Evolutionary conservation across 2,113 vertebrate species (phyloP).

Genomic region (Megaceryle maxima): DNA sequence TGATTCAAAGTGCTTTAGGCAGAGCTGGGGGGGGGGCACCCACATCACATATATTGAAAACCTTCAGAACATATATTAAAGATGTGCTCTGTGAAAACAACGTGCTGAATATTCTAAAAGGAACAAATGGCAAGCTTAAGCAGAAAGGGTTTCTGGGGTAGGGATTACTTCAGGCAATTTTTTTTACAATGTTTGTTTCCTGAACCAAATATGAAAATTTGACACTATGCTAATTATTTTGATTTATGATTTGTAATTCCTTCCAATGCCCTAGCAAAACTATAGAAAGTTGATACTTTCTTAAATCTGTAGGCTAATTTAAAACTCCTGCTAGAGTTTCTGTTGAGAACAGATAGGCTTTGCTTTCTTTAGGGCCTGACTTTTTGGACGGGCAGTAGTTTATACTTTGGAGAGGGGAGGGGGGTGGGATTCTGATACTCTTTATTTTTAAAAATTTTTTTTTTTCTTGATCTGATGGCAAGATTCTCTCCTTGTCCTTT

Average conservation of each 20-base stretch:
- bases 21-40: background rate
- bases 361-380: background rate
- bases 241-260: background rate
- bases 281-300: background rate
- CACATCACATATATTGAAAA: background rate
- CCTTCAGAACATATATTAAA: background rate
- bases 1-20: background rate
- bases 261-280: background rate
- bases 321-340: background rate
- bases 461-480: background rate
- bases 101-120: background rate
- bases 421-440: background rate
- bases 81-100: background rate
- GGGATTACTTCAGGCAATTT: background rate
- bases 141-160: background rate
- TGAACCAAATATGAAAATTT: background rate
- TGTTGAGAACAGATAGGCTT: background rate
- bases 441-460: background rate
- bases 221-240: background rate
- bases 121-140: background rate
- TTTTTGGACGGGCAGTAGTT: background rate
- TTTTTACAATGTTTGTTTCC: background rate
- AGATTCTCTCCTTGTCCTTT: constrained; percentile 10
- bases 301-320: background rate
- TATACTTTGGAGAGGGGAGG: background rate